Percentiles rank a stretch among this genome's conserved stretches.
These are phyloP conservation scores for Leptopilina syphax DNA, from an alignment of 2,888 invertebrate species.

Conservation along the genomic window DNA sequence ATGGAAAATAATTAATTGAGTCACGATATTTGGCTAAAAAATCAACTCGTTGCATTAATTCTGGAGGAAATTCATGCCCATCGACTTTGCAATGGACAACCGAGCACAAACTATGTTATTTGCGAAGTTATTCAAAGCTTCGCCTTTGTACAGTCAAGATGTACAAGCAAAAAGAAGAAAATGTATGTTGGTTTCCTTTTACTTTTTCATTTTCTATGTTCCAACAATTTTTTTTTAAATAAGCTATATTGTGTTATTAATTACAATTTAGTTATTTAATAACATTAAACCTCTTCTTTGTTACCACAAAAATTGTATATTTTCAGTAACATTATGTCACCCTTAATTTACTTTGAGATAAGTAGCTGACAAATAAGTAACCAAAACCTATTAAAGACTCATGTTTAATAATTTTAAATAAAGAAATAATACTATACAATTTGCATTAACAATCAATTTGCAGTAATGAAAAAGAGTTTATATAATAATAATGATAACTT, in stretches of 20 bases:
- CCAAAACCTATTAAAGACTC: no score
- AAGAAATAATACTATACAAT: no score
- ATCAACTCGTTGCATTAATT: slow-evolving; percentile 87
- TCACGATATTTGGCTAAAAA: slow-evolving; percentile 89
- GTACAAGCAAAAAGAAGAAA: slow-evolving; percentile 88
- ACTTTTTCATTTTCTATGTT: slow-evolving; percentile 26
- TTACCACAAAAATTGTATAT: no score
- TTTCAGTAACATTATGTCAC: no score
- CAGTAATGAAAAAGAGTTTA: not conserved
- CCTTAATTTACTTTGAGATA: no score
- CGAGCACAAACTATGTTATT: slow-evolving; percentile 82
- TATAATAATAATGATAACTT: not conserved
- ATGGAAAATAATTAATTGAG: slow-evolving; percentile 94
- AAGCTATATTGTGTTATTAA: no score
- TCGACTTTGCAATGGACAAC: slow-evolving; percentile 80
- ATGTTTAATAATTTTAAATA: no score
- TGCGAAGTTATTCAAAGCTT: slow-evolving; percentile 94
- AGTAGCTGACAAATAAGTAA: no score
- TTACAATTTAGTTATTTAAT: no score
- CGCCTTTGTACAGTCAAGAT: slow-evolving; percentile 87
- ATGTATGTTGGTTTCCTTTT: slow-evolving; percentile 77
- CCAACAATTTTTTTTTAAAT: no score
- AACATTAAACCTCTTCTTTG: no score
- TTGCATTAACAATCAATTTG: no score
- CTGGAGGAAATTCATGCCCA: slow-evolving; percentile 91